Evolutionary conservation across 2,797 vertebrate species (phyloP).

Genomic region (Thaleichthys pacificus): DNA sequence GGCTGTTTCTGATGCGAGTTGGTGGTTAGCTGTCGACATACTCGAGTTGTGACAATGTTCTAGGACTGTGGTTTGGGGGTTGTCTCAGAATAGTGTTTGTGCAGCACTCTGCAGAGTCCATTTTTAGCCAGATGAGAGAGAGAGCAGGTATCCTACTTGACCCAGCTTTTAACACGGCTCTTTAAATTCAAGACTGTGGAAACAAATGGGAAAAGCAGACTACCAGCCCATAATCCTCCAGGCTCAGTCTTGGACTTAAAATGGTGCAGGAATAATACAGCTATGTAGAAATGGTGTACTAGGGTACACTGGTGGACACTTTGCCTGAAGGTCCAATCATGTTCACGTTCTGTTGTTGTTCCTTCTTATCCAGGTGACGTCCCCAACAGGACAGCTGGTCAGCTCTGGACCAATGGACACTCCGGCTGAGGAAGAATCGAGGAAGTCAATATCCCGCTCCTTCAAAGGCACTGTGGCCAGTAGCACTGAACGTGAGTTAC

Average conservation of each 20-base stretch:
- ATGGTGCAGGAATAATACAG: too few species aligned
- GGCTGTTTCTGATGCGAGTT: too few species aligned
- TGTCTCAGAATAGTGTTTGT: conserved; percentile 21
- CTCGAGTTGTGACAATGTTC: not conserved
- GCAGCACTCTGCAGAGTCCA: conserved; percentile 16
- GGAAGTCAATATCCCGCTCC: conserved; percentile 82
- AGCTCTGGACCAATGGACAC: conserved; percentile 83
- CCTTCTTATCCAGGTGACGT: conserved; percentile 65
- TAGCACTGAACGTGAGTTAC: conserved; percentile 87
- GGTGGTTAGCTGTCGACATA: too few species aligned
- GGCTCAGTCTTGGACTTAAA: not conserved
- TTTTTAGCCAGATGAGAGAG: conserved; percentile 8
- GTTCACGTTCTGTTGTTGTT: not conserved
- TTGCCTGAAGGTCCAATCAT: conserved; percentile 6
- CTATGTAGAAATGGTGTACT: too few species aligned
- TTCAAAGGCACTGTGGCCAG: conserved; percentile 88
- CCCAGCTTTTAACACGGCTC: conserved; percentile 2
- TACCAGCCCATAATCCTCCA: conserved; percentile 25
- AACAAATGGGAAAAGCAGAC: conserved; percentile 26
- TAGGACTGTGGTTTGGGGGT: conserved; percentile 4
- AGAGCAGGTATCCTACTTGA: conserved; percentile 3
- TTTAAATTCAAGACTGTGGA: not conserved
- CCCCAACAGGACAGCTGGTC: conserved; percentile 70
- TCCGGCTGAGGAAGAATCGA: conserved; percentile 87
- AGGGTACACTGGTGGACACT: too few species aligned